These are phyloP conservation scores for Tetanocera ferruginea DNA, from an alignment of 2,888 invertebrate genomes.

Conservation along the genomic window DNA sequence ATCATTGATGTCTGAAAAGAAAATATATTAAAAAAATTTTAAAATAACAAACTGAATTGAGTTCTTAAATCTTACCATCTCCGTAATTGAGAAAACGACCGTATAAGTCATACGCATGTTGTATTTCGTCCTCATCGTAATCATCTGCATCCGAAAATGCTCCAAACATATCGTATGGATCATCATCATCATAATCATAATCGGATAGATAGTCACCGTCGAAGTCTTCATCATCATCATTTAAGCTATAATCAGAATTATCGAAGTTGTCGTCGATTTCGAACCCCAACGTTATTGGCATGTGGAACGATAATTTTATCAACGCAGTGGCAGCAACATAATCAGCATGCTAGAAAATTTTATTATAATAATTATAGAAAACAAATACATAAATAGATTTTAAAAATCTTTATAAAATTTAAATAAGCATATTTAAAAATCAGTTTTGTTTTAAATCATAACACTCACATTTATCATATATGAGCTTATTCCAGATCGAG, in stretches of 20 bases:
- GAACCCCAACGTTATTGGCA: neutral
- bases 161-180: slow-evolving; percentile 32
- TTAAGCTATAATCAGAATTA: slow-evolving; percentile 6
- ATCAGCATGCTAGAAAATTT: slow-evolving; percentile 8
- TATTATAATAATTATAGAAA: neutral
- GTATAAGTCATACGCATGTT: neutral
- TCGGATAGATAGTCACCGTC: slow-evolving; percentile 21
- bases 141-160: slow-evolving; percentile 22
- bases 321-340: slow-evolving; percentile 14
- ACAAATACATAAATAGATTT: neutral
- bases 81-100: neutral
- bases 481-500: slow-evolving; percentile 21
- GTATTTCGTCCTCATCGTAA: slow-evolving; percentile 20
- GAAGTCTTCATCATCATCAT: slow-evolving; percentile 24
- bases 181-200: slow-evolving; percentile 32
- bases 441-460: neutral
- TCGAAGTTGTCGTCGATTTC: neutral
- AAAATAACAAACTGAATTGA: neutral
- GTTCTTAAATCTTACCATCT: neutral
- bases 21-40: neutral
- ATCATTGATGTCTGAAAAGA: slow-evolving; percentile 29
- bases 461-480: slow-evolving; percentile 8
- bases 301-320: slow-evolving; percentile 32
- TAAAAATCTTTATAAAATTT: neutral
- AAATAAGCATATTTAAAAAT: neutral